phyloP scores from a whole-genome alignment of 2,888 invertebrate genomes.

The Lycocerus yunnanus region DNA sequence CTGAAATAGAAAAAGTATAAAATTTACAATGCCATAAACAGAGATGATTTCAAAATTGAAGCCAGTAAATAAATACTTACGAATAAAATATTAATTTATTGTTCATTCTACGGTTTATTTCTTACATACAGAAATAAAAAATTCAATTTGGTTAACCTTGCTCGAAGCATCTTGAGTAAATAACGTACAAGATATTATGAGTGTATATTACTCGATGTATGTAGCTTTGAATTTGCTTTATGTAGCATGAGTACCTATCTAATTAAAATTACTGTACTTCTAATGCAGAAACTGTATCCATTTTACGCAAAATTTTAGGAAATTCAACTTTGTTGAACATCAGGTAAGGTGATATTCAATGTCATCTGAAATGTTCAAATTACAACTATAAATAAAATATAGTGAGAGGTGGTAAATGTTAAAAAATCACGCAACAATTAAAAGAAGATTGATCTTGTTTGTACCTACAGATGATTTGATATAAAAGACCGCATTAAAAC shows the following conservation, averaged over 20 bases:
- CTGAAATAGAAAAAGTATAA: too few relatives aligned
- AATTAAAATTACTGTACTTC: neutral
- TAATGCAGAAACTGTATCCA: neutral
- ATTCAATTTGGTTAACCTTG: neutral
- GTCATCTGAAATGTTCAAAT: neutral
- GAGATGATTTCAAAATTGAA: neutral
- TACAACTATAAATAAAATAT: neutral
- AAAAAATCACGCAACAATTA: constrained; percentile 33
- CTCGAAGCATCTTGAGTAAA: neutral
- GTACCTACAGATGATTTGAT: constrained; percentile 33
- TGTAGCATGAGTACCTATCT: neutral
- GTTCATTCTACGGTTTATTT: neutral
- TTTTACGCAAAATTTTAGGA: neutral
- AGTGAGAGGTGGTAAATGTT: constrained; percentile 42
- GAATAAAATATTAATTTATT: neutral
- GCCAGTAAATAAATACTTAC: neutral
- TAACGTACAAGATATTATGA: neutral
- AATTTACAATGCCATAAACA: too few relatives aligned
- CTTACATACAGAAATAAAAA: too few relatives aligned
- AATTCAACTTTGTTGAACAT: neutral
- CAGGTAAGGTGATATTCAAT: neutral
- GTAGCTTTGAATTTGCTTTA: neutral
- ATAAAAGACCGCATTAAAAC: constrained; percentile 38
- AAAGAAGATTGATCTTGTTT: constrained; percentile 24
- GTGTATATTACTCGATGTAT: neutral